Conservation (phyloP, 2,888 invertebrate genomes). For the Drosophila subsilvestris region DNA sequence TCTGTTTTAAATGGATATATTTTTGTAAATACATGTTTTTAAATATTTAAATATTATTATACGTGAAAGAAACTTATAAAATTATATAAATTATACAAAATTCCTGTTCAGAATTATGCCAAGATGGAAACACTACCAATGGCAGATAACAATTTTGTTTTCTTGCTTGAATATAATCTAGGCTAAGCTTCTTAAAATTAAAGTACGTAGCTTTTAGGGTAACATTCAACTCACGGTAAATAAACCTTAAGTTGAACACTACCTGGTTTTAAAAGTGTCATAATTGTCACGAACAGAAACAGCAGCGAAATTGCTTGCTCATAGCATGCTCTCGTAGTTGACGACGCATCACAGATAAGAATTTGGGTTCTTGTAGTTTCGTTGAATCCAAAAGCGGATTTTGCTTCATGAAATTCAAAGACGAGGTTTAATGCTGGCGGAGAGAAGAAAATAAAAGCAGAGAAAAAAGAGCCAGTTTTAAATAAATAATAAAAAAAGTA, state of each 20-base stretch:
- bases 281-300: slow-evolving; percentile 54
- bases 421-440: slow-evolving; percentile 24
- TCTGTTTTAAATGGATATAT: too few relatives aligned
- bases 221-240: slow-evolving; percentile 57
- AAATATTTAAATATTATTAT: neutral
- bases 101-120: neutral
- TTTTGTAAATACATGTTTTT: neutral
- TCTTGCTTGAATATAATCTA: slow-evolving; percentile 11
- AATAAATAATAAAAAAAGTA: too few relatives aligned
- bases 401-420: slow-evolving; percentile 35
- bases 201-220: slow-evolving; percentile 57
- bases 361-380: slow-evolving; percentile 16
- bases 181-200: slow-evolving; percentile 67
- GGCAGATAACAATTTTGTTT: slow-evolving; percentile 6
- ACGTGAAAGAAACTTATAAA: too few relatives aligned
- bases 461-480: neutral
- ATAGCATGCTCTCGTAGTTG: slow-evolving; percentile 5
- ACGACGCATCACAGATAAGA: slow-evolving; percentile 16
- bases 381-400: slow-evolving; percentile 19
- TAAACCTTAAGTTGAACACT: slow-evolving; percentile 55
- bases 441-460: slow-evolving; percentile 8
- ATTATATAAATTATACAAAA: neutral
- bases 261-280: slow-evolving; percentile 31
- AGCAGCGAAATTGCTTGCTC: neutral
- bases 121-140: slow-evolving; percentile 9